phyloP scores from a whole-genome alignment of 2,113 vertebrate genomes.

The Glaucidium brasilianum region DNA sequence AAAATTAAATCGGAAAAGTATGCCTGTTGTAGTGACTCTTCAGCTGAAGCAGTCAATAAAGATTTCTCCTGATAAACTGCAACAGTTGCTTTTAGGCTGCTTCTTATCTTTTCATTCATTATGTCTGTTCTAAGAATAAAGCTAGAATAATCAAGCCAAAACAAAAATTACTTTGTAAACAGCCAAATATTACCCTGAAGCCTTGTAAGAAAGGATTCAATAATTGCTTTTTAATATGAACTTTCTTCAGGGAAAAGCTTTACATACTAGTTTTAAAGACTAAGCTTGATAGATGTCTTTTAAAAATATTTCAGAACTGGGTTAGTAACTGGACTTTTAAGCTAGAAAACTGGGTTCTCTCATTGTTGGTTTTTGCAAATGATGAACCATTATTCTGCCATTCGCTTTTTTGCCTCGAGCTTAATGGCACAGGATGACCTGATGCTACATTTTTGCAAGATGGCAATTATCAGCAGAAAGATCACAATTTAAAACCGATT shows the following conservation, averaged over 20 bases:
- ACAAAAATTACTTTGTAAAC: not conserved
- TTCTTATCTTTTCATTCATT: not conserved
- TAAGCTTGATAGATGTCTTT: not conserved
- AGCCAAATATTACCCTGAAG: not conserved
- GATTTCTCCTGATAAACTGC: not conserved
- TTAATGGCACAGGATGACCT: not conserved
- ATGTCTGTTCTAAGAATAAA: not conserved
- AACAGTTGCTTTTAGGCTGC: not conserved
- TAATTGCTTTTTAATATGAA: not conserved
- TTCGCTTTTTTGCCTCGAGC: not conserved
- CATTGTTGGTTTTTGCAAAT: not conserved
- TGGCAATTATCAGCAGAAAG: not conserved
- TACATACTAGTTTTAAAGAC: not conserved
- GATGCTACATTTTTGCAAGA: not conserved
- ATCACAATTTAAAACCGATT: not conserved
- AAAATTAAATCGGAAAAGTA: not conserved
- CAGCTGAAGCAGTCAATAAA: not conserved
- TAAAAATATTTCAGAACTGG: not conserved
- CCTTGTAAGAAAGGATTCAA: not conserved
- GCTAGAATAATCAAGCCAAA: not conserved
- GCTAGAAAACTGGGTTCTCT: not conserved
- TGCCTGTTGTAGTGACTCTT: not conserved
- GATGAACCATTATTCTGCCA: not conserved
- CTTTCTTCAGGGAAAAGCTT: not conserved
- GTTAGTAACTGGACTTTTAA: conserved; percentile 1